Conservation (phyloP, 92 coral and sea anemone genomes). For the Parazoanthus darwini region DNA sequence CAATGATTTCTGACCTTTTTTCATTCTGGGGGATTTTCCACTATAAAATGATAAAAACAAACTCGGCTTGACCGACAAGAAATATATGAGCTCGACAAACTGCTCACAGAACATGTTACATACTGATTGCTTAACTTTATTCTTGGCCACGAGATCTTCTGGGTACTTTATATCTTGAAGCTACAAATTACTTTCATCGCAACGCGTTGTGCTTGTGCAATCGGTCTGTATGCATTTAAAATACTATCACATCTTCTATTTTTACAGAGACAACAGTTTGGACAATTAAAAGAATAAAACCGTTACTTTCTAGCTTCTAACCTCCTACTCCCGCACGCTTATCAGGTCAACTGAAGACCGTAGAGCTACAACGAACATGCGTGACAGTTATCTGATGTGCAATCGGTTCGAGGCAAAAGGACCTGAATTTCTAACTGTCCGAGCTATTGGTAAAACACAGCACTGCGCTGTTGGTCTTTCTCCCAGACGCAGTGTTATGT, state of each 20-base stretch:
- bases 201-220: no score
- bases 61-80: not conserved
- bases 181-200: no score
- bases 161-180: not conserved
- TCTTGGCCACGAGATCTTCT: not conserved
- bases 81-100: not conserved
- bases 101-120: not conserved
- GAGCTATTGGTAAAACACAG: not conserved
- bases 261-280: not conserved
- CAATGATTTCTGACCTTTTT: not conserved
- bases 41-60: not conserved
- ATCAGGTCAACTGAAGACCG: not conserved
- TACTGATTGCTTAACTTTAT: no score
- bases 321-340: not conserved
- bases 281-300: not conserved
- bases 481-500: constrained; percentile 3
- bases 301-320: not conserved
- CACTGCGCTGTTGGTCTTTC: not conserved
- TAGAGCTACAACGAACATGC: not conserved
- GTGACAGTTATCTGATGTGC: not conserved
- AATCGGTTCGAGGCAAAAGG: not conserved
- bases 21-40: not conserved
- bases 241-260: no score
- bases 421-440: not conserved
- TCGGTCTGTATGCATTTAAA: no score